Conservation (phyloP, 2,797 vertebrate species). For the Poeciliopsis turneri region DNA sequence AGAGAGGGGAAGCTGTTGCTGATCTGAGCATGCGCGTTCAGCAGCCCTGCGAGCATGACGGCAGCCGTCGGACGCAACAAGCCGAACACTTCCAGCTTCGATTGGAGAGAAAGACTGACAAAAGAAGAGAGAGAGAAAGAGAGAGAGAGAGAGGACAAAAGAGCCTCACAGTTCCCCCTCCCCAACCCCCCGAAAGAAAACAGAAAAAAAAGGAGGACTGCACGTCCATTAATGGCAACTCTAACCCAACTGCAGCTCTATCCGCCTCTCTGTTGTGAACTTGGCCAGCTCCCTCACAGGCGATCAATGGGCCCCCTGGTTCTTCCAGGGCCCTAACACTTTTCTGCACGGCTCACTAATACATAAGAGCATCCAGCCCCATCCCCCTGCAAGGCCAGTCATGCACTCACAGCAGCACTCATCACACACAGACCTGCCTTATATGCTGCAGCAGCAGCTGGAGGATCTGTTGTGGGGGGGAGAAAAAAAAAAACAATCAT, state of each 20-base stretch:
- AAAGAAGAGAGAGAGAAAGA: slow-evolving; percentile 30
- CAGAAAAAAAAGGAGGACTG: slow-evolving; percentile 13
- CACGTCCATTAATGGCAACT: slow-evolving; percentile 22
- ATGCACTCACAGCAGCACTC: slow-evolving; percentile 53
- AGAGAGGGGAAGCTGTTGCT: slow-evolving; percentile 71
- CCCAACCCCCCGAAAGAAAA: no score
- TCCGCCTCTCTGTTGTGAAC: slow-evolving; percentile 57
- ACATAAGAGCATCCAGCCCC: slow-evolving; percentile 74
- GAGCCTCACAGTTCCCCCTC: slow-evolving; percentile 45
- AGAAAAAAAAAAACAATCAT: slow-evolving; percentile 5
- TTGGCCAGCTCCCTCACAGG: slow-evolving; percentile 62
- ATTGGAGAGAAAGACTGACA: slow-evolving; percentile 39
- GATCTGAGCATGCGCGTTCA: slow-evolving; percentile 69
- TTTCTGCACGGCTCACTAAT: slow-evolving; percentile 64
- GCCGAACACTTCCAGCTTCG: slow-evolving; percentile 43
- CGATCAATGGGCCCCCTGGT: slow-evolving; percentile 68
- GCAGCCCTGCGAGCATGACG: slow-evolving; percentile 45
- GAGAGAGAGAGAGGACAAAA: slow-evolving; percentile 68
- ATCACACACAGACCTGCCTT: slow-evolving; percentile 48
- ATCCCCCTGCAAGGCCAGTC: slow-evolving; percentile 71
- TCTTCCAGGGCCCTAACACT: slow-evolving; percentile 55
- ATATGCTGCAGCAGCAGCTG: slow-evolving; percentile 56
- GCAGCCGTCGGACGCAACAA: slow-evolving; percentile 66
- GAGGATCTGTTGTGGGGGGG: slow-evolving; percentile 20
- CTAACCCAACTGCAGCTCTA: slow-evolving; percentile 64